Evolutionary conservation across 2,113 vertebrate species (phyloP).

Genomic region (Symphodus melops): DNA sequence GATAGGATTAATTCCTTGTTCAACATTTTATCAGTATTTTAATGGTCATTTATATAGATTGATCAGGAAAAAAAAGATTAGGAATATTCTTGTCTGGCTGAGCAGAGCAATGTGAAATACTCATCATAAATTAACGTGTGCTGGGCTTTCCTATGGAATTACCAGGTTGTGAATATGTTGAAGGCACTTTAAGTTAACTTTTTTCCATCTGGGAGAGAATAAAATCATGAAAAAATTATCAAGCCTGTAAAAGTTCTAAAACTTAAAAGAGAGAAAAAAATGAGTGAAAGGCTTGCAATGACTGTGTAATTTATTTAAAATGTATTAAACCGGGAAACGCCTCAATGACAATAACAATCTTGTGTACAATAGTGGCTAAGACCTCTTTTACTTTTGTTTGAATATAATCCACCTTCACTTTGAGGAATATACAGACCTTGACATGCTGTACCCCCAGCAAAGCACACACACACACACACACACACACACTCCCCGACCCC

Average conservation of each 20-base stretch:
- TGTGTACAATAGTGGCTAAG: too few relatives aligned
- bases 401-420: conserved; percentile 8
- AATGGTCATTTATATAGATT: conserved; percentile 49
- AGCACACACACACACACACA: conserved; percentile 26
- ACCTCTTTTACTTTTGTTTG: neutral
- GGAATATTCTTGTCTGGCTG: neutral
- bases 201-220: neutral
- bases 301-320: neutral
- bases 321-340: too few relatives aligned
- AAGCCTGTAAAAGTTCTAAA: neutral
- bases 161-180: neutral
- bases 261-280: neutral
- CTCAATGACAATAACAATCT: too few relatives aligned
- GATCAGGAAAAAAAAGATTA: neutral
- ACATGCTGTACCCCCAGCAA: conserved; percentile 20
- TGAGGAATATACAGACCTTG: neutral
- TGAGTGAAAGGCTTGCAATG: neutral
- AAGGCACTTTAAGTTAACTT: neutral
- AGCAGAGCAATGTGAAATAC: neutral
- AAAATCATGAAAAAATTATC: neutral
- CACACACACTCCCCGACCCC: conserved; percentile 25
- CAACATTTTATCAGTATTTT: conserved; percentile 58
- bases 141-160: neutral
- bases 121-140: conserved; percentile 4
- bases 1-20: conserved; percentile 51